Conservation (phyloP, 1,140 invertebrate species). For the Protaetia brevitarsis region DNA sequence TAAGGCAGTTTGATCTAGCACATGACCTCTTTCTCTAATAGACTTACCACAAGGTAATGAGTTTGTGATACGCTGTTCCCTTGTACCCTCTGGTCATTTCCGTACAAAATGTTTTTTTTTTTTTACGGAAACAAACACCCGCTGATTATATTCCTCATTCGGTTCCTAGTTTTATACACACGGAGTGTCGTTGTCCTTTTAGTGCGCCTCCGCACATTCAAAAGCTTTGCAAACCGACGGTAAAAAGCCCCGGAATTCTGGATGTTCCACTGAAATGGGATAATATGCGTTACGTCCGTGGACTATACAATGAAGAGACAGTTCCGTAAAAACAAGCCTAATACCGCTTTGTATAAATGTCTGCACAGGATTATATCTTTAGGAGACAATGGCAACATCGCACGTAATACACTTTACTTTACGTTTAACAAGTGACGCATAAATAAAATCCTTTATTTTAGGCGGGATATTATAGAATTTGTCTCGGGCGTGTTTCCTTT, state of each 20-base stretch:
- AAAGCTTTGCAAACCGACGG: slow-evolving; percentile 1
- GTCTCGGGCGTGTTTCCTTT: background rate
- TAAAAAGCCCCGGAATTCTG: slow-evolving; percentile 12
- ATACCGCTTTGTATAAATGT: slow-evolving; percentile 12
- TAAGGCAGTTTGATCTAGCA: no score
- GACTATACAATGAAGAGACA: slow-evolving; percentile 2
- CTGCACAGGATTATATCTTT: slow-evolving; percentile 14
- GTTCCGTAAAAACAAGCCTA: slow-evolving; percentile 13
- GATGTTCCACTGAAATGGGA: slow-evolving; percentile 1
- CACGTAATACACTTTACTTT: slow-evolving; percentile 17
- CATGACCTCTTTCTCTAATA: no score
- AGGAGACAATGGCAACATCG: background rate
- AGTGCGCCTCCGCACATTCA: slow-evolving; percentile 12
- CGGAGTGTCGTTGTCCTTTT: slow-evolving; percentile 13
- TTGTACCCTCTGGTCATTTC: background rate
- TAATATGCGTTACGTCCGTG: slow-evolving; percentile 2
- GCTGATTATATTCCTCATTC: slow-evolving; percentile 2
- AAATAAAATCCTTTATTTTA: slow-evolving; percentile 14
- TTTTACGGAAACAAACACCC: background rate
- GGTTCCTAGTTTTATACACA: slow-evolving; percentile 13
- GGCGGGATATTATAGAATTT: background rate
- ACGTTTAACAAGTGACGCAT: slow-evolving; percentile 11
- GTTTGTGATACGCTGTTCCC: no score
- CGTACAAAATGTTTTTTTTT: background rate
- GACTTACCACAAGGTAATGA: no score